Base-by-base conservation (phyloP, 2,797 vertebrate genomes). In the Allobates femoralis region DNA sequence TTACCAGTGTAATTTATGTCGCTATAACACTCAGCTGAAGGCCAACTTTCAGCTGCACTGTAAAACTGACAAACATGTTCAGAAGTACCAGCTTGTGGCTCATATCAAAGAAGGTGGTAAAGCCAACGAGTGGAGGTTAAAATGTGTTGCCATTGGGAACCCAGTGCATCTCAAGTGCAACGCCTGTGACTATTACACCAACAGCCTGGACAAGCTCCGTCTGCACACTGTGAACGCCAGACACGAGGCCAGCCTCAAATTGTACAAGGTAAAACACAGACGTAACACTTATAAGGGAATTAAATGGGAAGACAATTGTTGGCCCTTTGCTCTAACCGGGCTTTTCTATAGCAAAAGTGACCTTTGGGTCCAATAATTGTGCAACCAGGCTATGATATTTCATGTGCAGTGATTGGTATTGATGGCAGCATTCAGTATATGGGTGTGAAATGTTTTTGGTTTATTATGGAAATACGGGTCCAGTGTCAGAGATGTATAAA, bases 21-120 rank as follows among this genome's bases (percentile, higher is more conserved):
- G 96, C 91, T 99, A 99, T 93, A 99, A 97, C 93, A 99, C 98
- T 0, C 98, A 99, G 92, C 97, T 99, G 86, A 99, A 99, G 94
- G 98, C 98, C 91, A 99, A 99, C 94, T 99, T 99, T 93, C 98
- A 99, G 93, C 96, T 99, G 87, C 98, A 99, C 92, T 99, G 98
- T 91, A 99, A 99, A 95, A 99, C 97, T 0, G 98, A 99, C 94
- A 99, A 99, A 92, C 98, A 99, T 0, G 96, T 99, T 89, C 98
- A 99, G 93, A 99, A 99, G 91, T 99, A 97, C 95, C 98, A 99
- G 93, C 96, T 99, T 89, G 98, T 99, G 82, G 98, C 98, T 53
- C 98, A 99, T 92, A 99, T 99, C 95, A 99, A 99, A 93, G 98
- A 99, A 93, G 98, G 98, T 0, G 98, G 98, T 89, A 99, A 99